Base-by-base conservation (phyloP, 2,888 invertebrate species). In the Noctuana brunneofusca region DNA sequence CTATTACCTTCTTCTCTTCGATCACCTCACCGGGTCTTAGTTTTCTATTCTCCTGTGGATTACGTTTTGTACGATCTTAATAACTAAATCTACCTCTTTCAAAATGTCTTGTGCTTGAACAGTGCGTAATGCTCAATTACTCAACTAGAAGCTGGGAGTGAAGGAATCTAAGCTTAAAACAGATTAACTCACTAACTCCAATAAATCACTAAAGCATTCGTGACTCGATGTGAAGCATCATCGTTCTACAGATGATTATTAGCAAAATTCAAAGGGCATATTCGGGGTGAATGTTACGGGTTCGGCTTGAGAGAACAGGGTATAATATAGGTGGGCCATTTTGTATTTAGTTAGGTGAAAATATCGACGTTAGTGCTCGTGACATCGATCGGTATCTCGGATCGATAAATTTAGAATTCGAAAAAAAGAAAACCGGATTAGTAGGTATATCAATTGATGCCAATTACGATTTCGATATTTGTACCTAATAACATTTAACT, bases 21-120 rank as follows among this genome's bases (percentile, higher is more conserved):
- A 96, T 92, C 92, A 97, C 96, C 94, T 97, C 97, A 92, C 97
- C 97, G 76, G 97, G 97, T 86, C 97, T 96, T 92, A 97, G 96
- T 95, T 96, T 96, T 93, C 96, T 96, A 95, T 95, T 94, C 90
- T 96, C 96, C 96, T 92, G 92, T 90, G 89, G 84, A 91, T 91
- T 90, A 87, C 78, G 87, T 83, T 87, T 90, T 89, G 83, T 80
- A 87, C 87, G 78, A 76, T 87, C 86, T 89, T 88, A 89, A 83
- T 88, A 87, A 83, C 76, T 79, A 81, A 58, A 35, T 48, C 79
- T 82, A 74, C 76, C 71, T 75, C 74, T 73, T 43, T 63, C 41
- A 30, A 41, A 41, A 43, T 48, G 43, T 27, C 43, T 63, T 56
- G 56, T 63, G 63, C 63, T 63, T 43, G 41, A 63, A 63, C 50